A percentile compares a stretch with the other conserved stretches of the same genome.
These are phyloP conservation scores for Andrena flavipes DNA, from an alignment of 2,888 invertebrate species.

Conservation along the genomic window DNA sequence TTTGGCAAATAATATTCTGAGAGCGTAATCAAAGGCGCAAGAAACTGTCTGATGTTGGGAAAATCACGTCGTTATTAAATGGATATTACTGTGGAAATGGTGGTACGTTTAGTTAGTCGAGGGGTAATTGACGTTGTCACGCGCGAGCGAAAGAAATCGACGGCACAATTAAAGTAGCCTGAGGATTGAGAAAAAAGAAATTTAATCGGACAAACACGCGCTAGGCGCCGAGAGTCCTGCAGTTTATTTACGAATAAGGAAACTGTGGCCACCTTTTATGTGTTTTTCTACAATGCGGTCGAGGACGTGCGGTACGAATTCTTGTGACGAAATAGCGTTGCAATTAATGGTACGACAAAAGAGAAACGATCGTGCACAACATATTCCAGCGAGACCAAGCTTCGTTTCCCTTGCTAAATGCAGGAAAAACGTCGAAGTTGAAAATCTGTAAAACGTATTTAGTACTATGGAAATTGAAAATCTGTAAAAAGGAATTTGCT, in stretches of 20 bases:
- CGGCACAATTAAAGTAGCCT: conserved; percentile 7
- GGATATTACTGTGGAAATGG: conserved; percentile 22
- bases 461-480: no score
- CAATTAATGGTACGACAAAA: background rate
- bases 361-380: background rate
- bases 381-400: background rate
- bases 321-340: conserved; percentile 11
- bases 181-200: background rate
- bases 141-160: background rate
- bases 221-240: conserved; percentile 21
- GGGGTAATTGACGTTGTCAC: background rate
- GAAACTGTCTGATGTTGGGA: background rate
- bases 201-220: conserved; percentile 8
- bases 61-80: conserved; percentile 13
- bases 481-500: no score
- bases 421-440: background rate
- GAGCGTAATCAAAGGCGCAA: background rate
- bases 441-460: no score
- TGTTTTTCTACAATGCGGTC: conserved; percentile 52
- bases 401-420: background rate
- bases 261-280: conserved; percentile 19
- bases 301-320: conserved; percentile 31
- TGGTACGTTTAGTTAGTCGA: background rate
- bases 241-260: conserved; percentile 25
- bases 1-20: background rate